These are phyloP conservation scores for Aselliscus stoliczkanus DNA, from an alignment of 2,797 vertebrate species.

Conservation along the genomic window DNA sequence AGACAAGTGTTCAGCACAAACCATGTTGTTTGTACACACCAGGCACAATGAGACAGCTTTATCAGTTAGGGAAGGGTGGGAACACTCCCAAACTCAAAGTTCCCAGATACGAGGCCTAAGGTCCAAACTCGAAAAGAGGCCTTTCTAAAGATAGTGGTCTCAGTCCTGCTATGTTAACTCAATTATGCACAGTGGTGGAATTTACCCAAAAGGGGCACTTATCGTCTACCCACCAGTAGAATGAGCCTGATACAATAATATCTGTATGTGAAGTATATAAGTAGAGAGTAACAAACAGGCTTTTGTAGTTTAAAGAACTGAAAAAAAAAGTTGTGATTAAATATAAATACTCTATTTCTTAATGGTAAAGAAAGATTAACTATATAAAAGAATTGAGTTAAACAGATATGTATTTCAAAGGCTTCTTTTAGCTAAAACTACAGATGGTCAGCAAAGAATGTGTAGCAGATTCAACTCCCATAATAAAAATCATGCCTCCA, in stretches of 20 bases:
- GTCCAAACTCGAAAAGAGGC: background rate
- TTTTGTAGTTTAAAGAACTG: background rate
- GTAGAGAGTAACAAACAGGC: background rate
- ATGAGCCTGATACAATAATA: background rate
- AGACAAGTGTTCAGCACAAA: background rate
- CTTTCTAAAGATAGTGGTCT: background rate
- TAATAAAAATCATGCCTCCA: background rate
- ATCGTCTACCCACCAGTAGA: background rate
- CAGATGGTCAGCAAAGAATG: background rate
- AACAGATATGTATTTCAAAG: background rate
- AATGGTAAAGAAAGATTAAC: too few species aligned
- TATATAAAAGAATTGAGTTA: too few species aligned
- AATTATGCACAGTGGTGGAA: background rate
- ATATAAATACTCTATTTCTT: too few species aligned
- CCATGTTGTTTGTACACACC: background rate
- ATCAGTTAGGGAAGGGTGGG: background rate
- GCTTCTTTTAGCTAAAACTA: background rate
- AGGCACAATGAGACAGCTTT: background rate
- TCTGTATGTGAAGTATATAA: background rate
- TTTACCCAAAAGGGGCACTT: background rate
- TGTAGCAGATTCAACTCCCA: background rate
- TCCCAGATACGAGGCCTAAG: background rate
- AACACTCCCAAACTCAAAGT: background rate
- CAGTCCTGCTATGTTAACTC: background rate
- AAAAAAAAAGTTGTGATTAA: background rate